These are phyloP conservation scores for Psittacara wagleri DNA, from an alignment of 2,113 vertebrate species.

Conservation along the genomic window DNA sequence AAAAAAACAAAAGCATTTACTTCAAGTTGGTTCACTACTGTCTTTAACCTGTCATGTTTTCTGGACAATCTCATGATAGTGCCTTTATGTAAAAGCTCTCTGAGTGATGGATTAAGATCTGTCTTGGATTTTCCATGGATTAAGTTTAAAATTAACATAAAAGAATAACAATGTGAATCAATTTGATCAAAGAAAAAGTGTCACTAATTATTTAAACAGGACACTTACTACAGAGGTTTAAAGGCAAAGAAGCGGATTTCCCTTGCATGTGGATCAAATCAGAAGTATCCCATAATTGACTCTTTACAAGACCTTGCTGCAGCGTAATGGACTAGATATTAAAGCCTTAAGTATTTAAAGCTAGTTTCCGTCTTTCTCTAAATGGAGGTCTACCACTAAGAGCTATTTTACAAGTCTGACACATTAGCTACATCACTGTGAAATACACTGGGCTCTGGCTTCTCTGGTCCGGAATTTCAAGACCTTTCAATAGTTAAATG, in stretches of 20 bases:
- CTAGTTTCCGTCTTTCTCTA: conserved; percentile 85
- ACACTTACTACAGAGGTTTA: conserved; percentile 79
- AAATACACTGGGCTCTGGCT: conserved; percentile 76
- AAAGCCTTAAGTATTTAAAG: conserved; percentile 96
- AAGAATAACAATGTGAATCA: conserved; percentile 83
- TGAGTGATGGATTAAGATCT: conserved; percentile 73
- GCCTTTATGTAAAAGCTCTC: conserved; percentile 55
- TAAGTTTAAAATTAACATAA: conserved; percentile 81
- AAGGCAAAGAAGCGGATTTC: conserved; percentile 82
- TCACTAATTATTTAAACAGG: conserved; percentile 88
- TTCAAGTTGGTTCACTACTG: conserved; percentile 32
- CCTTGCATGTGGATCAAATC: conserved; percentile 97
- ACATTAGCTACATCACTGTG: conserved; percentile 86
- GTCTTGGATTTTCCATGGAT: conserved; percentile 75
- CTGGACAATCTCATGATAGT: conserved; percentile 63
- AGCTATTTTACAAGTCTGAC: conserved; percentile 93
- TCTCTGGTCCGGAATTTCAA: conserved; percentile 80
- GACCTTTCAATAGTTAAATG: conserved; percentile 78
- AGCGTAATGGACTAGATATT: conserved; percentile 98
- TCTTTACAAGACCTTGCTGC: conserved; percentile 95
- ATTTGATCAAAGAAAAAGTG: conserved; percentile 87
- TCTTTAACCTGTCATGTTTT: conserved; percentile 58
- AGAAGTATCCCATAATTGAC: conserved; percentile 97
- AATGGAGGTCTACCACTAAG: conserved; percentile 82
- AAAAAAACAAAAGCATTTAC: not conserved